Percentiles rank a stretch among this genome's conserved stretches.
Evolutionary conservation across 2,888 invertebrate genomes (phyloP).

Genomic region (Lottia scabra): DNA sequence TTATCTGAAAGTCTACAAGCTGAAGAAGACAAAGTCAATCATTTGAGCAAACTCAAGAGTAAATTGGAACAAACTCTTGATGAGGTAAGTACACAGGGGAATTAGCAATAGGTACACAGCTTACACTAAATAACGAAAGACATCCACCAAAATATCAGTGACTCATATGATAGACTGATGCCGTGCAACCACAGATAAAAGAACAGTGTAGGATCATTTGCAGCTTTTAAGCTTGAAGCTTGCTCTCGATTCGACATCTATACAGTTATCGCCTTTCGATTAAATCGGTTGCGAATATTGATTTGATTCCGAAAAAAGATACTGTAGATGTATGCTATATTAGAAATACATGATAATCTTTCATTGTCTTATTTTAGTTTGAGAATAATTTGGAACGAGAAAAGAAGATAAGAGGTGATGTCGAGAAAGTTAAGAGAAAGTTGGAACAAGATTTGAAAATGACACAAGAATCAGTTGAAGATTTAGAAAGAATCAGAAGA

Average conservation of each 20-base stretch:
- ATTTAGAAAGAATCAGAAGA: slow-evolving; percentile 57
- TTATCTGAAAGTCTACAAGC: neutral
- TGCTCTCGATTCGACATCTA: too few species aligned
- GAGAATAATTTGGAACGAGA: neutral
- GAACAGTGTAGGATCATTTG: too few species aligned
- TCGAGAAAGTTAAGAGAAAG: slow-evolving; percentile 97
- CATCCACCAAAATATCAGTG: neutral
- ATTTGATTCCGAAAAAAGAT: neutral
- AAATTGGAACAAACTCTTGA: neutral
- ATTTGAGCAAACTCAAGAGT: neutral
- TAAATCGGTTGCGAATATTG: neutral
- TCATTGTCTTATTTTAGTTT: neutral
- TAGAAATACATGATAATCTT: neutral
- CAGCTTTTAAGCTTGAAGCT: neutral
- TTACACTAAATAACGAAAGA: neutral
- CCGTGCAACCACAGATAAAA: too few species aligned
- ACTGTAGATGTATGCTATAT: too few species aligned
- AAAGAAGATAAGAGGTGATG: slow-evolving; percentile 95
- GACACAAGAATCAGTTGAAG: slow-evolving; percentile 61
- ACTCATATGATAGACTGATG: too few species aligned
- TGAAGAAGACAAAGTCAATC: slow-evolving; percentile 1
- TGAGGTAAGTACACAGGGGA: neutral
- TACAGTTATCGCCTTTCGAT: neutral
- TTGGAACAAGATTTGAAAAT: slow-evolving; percentile 97
- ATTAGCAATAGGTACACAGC: too few species aligned